A percentile compares a stretch with the other conserved stretches of the same genome.
These are phyloP conservation scores for Mythimna vitellina DNA, from an alignment of 2,888 invertebrate species.

Conservation along the genomic window DNA sequence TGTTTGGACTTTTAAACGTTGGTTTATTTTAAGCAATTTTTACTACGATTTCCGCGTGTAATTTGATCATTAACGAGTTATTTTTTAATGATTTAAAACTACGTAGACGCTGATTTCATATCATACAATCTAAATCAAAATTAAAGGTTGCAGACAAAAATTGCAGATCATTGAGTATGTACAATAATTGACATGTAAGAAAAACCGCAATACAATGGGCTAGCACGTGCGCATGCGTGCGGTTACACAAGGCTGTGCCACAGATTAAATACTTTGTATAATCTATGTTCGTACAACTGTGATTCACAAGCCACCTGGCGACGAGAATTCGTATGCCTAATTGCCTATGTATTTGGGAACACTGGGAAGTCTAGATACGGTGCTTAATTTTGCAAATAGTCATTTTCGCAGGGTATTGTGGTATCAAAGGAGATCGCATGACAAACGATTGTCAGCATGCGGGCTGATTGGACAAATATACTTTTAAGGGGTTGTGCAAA, in stretches of 20 bases:
- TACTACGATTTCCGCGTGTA: neutral
- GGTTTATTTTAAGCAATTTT: slow-evolving; percentile 1
- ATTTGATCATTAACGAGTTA: neutral
- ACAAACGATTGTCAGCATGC: too few species aligned
- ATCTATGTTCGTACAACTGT: slow-evolving; percentile 22
- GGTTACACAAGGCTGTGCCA: slow-evolving; percentile 55
- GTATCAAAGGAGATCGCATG: too few species aligned
- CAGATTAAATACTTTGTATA: slow-evolving; percentile 37
- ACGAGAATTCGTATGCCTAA: slow-evolving; percentile 12
- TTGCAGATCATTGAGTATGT: slow-evolving; percentile 24
- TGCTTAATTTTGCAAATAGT: too few species aligned
- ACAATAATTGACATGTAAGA: slow-evolving; percentile 41
- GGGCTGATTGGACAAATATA: too few species aligned
- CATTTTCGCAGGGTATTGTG: too few species aligned
- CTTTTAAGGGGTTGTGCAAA: too few species aligned
- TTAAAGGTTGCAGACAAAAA: slow-evolving; percentile 30
- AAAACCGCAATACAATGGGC: slow-evolving; percentile 52
- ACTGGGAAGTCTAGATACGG: too few species aligned
- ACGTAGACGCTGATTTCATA: too few species aligned
- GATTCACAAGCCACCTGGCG: slow-evolving; percentile 51
- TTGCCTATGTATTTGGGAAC: too few species aligned
- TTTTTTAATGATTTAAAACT: neutral
- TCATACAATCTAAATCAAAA: slow-evolving; percentile 26
- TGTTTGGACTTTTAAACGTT: slow-evolving; percentile 6
- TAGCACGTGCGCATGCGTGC: slow-evolving; percentile 64